Base-by-base conservation (phyloP, 2,888 invertebrate genomes). In the Coelinius sp. region DNA sequence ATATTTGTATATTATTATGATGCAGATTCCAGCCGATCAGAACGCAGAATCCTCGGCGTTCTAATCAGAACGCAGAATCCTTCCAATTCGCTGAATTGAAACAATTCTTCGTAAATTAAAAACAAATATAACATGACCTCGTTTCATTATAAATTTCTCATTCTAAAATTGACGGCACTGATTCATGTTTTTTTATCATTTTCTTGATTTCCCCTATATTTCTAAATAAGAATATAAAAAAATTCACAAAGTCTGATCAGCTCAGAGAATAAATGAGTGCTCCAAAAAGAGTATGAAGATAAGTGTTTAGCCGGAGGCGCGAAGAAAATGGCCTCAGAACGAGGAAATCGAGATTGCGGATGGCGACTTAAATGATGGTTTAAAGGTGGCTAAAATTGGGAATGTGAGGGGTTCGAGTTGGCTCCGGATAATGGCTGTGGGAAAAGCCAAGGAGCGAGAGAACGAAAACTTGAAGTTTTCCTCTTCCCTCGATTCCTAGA, bases 391-490 rank as follows among this genome's bases (percentile, higher is more conserved):
- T 59, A 59, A 59, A 59, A 59, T 59, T 59, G 59, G 35, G 31
- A 35, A 14, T 59, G 68, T 52, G 73, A 73, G 76, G 70, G 75
- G 75, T 68, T 74, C 76, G 77, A 75, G 75, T 76, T 70, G 73
- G 82, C 81, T 85, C 78, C 80, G 84, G 83, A 82, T 86, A 86
- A 86, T 81, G 82, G 79, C 79, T 74, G 75, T 83, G 83, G 79
- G 77, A 71, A 49, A 77, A 70, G 81, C 80, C 79, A 80, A 75
- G 82, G 83, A 80, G 82, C 84, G 83, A 77, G 79, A 84, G 81
- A 35, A 8, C 10, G 20, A 24, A 6, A 59, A 4, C 25, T n/a
- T 25, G n/a, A 59, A 83, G 82, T 84, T 85, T 85, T 85, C 83
- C 84, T 84, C 83, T 83, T 80, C 79, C 79, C 78, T 79, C 76